These are phyloP conservation scores for Fulica atra DNA, from an alignment of 2,113 vertebrate genomes.

Conservation along the genomic window DNA sequence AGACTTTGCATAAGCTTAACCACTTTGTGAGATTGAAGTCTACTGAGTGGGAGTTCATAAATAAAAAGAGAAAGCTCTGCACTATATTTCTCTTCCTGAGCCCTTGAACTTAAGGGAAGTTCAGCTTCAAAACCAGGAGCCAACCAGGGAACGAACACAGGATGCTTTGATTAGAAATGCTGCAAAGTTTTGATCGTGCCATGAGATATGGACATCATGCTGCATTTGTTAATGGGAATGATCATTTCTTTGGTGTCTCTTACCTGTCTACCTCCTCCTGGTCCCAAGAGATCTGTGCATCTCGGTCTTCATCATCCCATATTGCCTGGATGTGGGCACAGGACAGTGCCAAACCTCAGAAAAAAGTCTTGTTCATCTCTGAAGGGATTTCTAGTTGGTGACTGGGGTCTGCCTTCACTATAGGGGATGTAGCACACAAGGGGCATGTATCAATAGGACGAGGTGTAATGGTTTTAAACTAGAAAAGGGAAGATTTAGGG, in stretches of 20 bases:
- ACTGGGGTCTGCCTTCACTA: background rate
- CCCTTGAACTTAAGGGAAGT: slow-evolving; percentile 21
- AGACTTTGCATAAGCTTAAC: slow-evolving; percentile 29
- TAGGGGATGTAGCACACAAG: too few species aligned
- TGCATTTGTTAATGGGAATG: background rate
- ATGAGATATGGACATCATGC: background rate
- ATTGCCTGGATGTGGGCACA: background rate
- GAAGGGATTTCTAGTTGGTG: background rate
- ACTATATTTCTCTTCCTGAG: background rate
- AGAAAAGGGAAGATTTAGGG: too few species aligned
- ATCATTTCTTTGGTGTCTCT: background rate
- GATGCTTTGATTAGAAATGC: slow-evolving; percentile 41
- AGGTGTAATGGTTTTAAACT: too few species aligned
- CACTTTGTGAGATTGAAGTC: slow-evolving; percentile 22
- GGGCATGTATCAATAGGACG: too few species aligned
- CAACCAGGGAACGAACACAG: background rate
- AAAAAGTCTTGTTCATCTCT: background rate
- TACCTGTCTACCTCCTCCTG: background rate
- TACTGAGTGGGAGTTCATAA: slow-evolving; percentile 29
- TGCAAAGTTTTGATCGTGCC: background rate
- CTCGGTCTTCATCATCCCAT: background rate
- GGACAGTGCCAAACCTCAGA: background rate
- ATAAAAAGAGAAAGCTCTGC: slow-evolving; percentile 30
- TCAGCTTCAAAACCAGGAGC: slow-evolving; percentile 13
- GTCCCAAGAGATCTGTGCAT: background rate